These are phyloP conservation scores for Heterocephalus glaber DNA, from an alignment of 2,113 vertebrate genomes.

Conservation along the genomic window DNA sequence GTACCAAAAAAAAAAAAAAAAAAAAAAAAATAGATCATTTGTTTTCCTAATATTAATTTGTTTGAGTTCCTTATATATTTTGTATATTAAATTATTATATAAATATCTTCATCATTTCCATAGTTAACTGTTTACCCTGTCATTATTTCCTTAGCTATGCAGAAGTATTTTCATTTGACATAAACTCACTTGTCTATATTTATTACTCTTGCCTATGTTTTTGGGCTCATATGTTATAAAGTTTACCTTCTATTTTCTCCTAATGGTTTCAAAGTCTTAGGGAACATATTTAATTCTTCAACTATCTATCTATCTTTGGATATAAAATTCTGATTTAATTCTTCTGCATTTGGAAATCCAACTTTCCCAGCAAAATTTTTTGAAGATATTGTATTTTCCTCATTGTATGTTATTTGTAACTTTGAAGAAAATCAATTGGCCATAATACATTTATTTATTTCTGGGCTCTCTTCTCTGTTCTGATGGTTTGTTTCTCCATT, in stretches of 20 bases:
- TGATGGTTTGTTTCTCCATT: too few species aligned
- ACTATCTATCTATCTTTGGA: neutral
- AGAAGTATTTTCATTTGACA: neutral
- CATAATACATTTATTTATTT: too few species aligned
- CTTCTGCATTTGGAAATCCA: neutral
- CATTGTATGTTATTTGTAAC: too few species aligned
- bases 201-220: neutral
- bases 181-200: neutral
- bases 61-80: neutral
- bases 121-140: neutral
- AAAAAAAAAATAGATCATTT: too few species aligned
- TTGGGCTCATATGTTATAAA: neutral
- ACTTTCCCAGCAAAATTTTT: neutral
- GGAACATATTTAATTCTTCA: neutral
- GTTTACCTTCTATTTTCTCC: neutral
- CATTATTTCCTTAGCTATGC: neutral
- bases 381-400: neutral
- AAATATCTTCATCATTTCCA: neutral
- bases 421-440: too few species aligned
- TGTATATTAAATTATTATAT: neutral
- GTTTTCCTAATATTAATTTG: neutral
- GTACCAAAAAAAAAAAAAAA: too few species aligned
- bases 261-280: neutral
- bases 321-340: neutral
- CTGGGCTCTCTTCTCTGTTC: too few species aligned